Evolutionary conservation across 2,888 invertebrate species (phyloP).

Genomic region (Ischnura elegans): DNA sequence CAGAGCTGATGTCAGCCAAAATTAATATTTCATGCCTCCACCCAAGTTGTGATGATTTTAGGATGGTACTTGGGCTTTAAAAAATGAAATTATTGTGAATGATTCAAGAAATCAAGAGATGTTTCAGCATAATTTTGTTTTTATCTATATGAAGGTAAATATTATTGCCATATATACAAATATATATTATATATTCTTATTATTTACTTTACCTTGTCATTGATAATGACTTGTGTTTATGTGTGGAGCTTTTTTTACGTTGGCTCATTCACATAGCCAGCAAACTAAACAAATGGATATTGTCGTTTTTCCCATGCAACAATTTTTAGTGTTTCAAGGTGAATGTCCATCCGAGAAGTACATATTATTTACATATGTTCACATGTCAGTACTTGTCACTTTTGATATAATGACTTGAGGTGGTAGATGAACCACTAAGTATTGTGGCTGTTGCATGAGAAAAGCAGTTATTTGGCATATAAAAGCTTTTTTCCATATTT

Average conservation of each 20-base stretch:
- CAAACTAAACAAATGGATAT: neutral
- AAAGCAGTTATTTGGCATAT: constrained; percentile 28
- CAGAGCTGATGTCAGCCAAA: constrained; percentile 61
- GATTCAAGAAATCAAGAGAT: constrained; percentile 37
- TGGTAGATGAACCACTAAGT: constrained; percentile 6
- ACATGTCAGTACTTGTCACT: constrained; percentile 39
- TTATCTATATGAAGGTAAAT: constrained; percentile 60
- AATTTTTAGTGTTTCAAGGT: constrained; percentile 41
- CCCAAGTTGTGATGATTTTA: constrained; percentile 66
- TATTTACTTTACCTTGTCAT: constrained; percentile 51
- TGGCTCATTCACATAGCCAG: constrained; percentile 37
- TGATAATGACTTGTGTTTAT: constrained; percentile 16
- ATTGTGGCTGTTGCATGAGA: neutral
- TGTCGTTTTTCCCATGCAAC: constrained; percentile 9
- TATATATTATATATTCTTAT: constrained; percentile 58
- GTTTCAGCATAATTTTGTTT: constrained; percentile 59
- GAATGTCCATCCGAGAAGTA: constrained; percentile 52
- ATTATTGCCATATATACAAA: constrained; percentile 54
- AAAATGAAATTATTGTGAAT: constrained; percentile 49
- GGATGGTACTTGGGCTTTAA: constrained; percentile 57
- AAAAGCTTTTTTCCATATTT: constrained; percentile 44
- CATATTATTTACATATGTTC: constrained; percentile 15
- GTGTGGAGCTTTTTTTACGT: constrained; percentile 3
- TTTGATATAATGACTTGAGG: neutral
- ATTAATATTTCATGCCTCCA: constrained; percentile 59